A percentile compares a stretch with the other conserved stretches of the same genome.
phyloP scores from a whole-genome alignment of 2,797 vertebrate genomes.

The Austrolebias charrua region DNA sequence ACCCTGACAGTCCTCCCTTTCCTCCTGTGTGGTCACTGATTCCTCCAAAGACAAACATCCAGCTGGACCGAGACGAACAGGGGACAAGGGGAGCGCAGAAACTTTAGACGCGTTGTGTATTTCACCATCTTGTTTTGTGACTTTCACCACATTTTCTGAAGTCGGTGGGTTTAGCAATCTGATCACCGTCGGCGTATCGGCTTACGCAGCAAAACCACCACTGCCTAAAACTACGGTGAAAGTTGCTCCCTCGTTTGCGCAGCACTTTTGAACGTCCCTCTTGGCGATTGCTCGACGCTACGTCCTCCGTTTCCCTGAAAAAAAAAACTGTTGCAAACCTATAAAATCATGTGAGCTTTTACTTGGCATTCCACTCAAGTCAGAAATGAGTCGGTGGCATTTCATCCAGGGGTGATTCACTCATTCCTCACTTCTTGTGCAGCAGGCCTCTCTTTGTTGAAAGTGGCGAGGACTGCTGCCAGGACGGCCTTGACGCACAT shows the following conservation, averaged over 20 bases:
- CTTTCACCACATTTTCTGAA: conserved; percentile 48
- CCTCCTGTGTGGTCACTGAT: conserved; percentile 65
- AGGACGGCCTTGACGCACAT: conserved; percentile 50
- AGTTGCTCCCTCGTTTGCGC: conserved; percentile 39
- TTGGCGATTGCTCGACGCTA: conserved; percentile 14
- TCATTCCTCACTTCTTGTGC: conserved; percentile 64
- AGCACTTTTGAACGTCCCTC: conserved; percentile 29
- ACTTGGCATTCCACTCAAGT: conserved; percentile 58
- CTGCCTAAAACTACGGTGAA: conserved; percentile 50
- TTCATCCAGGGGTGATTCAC: conserved; percentile 71
- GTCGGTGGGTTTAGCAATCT: conserved; percentile 34
- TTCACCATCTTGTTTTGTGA: conserved; percentile 46
- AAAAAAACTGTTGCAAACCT: conserved; percentile 13
- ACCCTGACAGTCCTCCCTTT: conserved; percentile 51
- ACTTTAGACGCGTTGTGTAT: conserved; percentile 37
- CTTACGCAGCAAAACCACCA: conserved; percentile 48
- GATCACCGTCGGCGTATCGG: conserved; percentile 56
- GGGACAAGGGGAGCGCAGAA: conserved; percentile 54
- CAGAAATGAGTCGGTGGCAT: conserved; percentile 63
- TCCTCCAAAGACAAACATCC: conserved; percentile 63
- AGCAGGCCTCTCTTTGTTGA: conserved; percentile 48
- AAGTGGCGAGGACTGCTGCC: conserved; percentile 37
- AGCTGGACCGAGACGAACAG: conserved; percentile 59
- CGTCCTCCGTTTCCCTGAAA: conserved; percentile 2
- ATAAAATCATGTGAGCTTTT: conserved; percentile 35